Conservation (phyloP, 2,113 vertebrate genomes). For the Alouatta palliata region DNA sequence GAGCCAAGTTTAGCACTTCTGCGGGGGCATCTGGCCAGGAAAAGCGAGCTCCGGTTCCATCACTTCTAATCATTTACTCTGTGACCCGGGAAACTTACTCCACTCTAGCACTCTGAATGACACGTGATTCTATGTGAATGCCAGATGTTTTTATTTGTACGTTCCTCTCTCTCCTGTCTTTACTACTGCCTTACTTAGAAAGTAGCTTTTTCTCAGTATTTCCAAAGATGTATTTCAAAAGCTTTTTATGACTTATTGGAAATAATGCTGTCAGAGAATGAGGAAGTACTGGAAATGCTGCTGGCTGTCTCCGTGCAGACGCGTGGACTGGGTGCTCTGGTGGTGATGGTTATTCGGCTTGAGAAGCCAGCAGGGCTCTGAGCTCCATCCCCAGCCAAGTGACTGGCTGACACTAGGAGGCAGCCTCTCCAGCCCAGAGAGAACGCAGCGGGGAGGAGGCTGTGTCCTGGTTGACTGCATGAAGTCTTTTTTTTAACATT, state of each 20-base stretch:
- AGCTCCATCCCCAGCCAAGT: background rate
- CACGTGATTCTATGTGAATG: background rate
- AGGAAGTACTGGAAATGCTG: background rate
- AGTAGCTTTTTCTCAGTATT: constrained; percentile 27
- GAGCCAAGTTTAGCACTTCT: background rate
- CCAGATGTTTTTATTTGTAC: background rate
- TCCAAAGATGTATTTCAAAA: constrained; percentile 64
- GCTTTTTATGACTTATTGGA: constrained; percentile 69
- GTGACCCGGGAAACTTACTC: background rate
- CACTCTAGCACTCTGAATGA: background rate
- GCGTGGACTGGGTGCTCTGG: background rate
- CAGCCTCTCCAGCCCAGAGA: background rate
- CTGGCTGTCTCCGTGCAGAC: background rate
- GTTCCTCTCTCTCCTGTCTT: constrained; percentile 1
- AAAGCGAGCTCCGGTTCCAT: background rate
- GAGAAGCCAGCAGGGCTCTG: background rate
- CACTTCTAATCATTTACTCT: background rate
- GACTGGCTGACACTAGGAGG: background rate
- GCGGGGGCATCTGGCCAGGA: background rate
- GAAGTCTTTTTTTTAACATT: background rate
- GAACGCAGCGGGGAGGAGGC: background rate
- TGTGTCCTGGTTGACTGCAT: background rate
- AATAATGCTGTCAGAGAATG: background rate
- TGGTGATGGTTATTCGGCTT: background rate
- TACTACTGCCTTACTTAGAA: constrained; percentile 67